A percentile compares a stretch with the other conserved stretches of the same genome.
Conservation (phyloP, 2,113 vertebrate genomes). For the Eonycteris spelaea region DNA sequence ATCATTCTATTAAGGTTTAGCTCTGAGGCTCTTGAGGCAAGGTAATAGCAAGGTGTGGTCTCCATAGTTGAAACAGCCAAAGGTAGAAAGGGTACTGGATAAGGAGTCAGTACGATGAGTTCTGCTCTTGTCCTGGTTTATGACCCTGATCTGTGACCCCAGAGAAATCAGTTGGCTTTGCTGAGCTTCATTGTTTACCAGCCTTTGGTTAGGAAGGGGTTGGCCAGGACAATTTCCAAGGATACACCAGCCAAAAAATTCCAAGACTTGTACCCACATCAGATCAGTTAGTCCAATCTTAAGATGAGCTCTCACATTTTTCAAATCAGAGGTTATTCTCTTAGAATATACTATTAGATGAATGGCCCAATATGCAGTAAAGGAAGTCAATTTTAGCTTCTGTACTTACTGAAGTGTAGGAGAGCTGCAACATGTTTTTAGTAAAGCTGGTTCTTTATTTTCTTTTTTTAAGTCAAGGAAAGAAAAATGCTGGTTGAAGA, state of each 20-base stretch:
- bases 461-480: constrained; percentile 60
- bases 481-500: constrained; percentile 62
- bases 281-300: background rate
- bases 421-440: constrained; percentile 54
- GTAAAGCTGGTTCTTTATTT: constrained; percentile 52
- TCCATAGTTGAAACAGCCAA: background rate
- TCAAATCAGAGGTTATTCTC: constrained; percentile 32
- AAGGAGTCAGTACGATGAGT: background rate
- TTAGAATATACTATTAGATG: constrained; percentile 12
- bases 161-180: background rate
- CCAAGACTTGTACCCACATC: background rate
- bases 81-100: background rate
- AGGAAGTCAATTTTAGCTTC: constrained; percentile 42
- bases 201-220: background rate
- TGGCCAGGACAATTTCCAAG: background rate
- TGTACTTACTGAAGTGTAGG: constrained; percentile 38
- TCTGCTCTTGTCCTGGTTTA: background rate
- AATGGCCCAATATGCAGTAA: background rate
- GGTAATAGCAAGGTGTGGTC: background rate
- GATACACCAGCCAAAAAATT: background rate
- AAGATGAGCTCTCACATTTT: background rate
- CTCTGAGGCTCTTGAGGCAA: background rate
- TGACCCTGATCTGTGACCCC: background rate
- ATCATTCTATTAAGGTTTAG: background rate
- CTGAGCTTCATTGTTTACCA: background rate